phyloP scores from a whole-genome alignment of 2,888 invertebrate species.

The Amiota mariae region DNA sequence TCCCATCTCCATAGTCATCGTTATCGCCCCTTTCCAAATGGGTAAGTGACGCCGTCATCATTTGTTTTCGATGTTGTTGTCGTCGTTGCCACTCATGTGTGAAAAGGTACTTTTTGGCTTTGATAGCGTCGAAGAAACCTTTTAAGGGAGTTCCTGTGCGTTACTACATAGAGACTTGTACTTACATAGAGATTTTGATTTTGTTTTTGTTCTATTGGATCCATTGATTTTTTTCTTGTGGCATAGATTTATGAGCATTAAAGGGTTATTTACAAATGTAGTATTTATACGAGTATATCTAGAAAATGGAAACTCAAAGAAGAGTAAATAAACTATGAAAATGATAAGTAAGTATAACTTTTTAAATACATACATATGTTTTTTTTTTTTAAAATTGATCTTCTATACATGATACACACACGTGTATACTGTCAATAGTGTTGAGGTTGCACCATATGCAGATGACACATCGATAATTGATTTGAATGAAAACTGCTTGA shows the following conservation, averaged over 20 bases:
- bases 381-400: too few species aligned
- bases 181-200: background rate
- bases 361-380: too few species aligned
- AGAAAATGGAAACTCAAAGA: too few species aligned
- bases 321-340: too few species aligned
- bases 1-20: background rate
- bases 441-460: too few species aligned
- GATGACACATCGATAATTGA: too few species aligned
- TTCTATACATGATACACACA: too few species aligned
- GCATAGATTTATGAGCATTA: background rate
- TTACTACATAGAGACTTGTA: background rate
- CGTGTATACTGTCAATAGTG: too few species aligned
- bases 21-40: background rate
- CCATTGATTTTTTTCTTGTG: background rate
- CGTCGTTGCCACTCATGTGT: conserved; percentile 57
- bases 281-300: too few species aligned
- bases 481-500: too few species aligned
- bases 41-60: background rate
- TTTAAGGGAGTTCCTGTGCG: conserved; percentile 31
- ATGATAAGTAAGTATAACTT: too few species aligned
- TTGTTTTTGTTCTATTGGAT: background rate
- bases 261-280: conserved; percentile 15
- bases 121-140: conserved; percentile 29
- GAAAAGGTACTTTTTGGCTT: conserved; percentile 63
- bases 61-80: conserved; percentile 14